Percentiles rank a stretch among this genome's conserved stretches.
Conservation (phyloP, 2,113 vertebrate species). For the Ibidorhyncha struthersii region DNA sequence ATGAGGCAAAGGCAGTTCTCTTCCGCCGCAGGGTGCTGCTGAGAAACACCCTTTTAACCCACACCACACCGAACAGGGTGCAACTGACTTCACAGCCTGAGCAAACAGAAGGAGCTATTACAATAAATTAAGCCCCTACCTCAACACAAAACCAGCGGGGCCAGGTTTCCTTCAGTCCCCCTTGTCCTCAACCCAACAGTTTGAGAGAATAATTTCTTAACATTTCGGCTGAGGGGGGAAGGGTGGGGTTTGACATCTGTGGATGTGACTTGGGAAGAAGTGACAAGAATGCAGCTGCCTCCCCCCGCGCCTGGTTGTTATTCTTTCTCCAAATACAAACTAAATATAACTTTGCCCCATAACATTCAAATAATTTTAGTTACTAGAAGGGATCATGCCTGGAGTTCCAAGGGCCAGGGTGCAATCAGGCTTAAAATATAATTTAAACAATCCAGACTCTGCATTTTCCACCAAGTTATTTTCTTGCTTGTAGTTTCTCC, state of each 20-base stretch:
- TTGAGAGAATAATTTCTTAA: not conserved
- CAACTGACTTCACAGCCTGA: not conserved
- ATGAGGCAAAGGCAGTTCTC: not conserved
- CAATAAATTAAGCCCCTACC: not conserved
- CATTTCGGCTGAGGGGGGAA: not conserved
- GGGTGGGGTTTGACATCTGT: not conserved
- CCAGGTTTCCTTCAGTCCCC: not conserved
- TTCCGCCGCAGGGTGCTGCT: accelerated
- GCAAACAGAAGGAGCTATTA: not conserved
- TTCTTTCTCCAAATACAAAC: conserved; percentile 60
- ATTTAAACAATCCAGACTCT: conserved; percentile 38
- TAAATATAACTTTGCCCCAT: conserved; percentile 64
- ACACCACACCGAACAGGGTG: accelerated
- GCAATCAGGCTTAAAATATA: conserved; percentile 62
- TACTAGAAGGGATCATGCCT: conserved; percentile 59
- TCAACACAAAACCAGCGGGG: not conserved
- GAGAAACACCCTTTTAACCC: not conserved
- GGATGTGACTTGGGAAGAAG: conserved; percentile 37
- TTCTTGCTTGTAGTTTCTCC: not conserved
- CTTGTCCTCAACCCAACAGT: not conserved
- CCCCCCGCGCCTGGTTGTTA: not conserved
- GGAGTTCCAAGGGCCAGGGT: conserved; percentile 58
- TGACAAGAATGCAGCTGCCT: conserved; percentile 54
- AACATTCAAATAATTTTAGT: conserved; percentile 64
- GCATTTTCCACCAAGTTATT: conserved; percentile 17